Conservation (phyloP, 2,113 vertebrate genomes). For the Bubo scandiacus region DNA sequence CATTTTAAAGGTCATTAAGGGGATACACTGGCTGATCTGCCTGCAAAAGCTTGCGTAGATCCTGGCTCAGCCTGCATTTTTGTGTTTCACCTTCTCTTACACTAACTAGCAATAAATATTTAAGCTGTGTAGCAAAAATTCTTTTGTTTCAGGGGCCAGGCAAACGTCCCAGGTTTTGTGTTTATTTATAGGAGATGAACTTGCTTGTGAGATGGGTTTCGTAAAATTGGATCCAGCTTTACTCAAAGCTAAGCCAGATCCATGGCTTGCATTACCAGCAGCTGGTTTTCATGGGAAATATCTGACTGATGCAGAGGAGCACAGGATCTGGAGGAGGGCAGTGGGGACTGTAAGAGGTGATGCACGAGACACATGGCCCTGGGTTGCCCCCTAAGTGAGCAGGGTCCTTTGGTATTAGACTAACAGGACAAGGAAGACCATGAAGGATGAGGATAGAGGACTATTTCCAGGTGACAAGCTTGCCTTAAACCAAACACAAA, state of each 20-base stretch:
- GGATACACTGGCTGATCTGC: neutral
- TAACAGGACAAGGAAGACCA: neutral
- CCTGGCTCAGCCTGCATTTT: neutral
- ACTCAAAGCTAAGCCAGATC: neutral
- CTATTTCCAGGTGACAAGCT: neutral
- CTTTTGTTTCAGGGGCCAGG: neutral
- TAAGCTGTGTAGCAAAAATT: neutral
- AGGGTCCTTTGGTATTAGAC: neutral
- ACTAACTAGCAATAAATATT: constrained; percentile 5
- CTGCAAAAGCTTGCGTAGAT: neutral
- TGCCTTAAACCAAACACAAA: neutral
- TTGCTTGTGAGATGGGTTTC: neutral
- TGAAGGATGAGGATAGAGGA: neutral
- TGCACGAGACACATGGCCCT: neutral
- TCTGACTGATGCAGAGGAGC: neutral
- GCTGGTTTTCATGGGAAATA: neutral
- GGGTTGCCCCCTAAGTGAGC: neutral
- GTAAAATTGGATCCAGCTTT: constrained; percentile 11
- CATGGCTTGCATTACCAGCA: neutral
- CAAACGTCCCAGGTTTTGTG: neutral
- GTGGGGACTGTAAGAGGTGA: neutral
- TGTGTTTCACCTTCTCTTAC: neutral
- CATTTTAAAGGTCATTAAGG: constrained; percentile 1
- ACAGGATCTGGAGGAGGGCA: neutral
- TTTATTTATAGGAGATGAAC: constrained; percentile 9